phyloP scores from a whole-genome alignment of 2,113 vertebrate species.

The Panthera leo region DNA sequence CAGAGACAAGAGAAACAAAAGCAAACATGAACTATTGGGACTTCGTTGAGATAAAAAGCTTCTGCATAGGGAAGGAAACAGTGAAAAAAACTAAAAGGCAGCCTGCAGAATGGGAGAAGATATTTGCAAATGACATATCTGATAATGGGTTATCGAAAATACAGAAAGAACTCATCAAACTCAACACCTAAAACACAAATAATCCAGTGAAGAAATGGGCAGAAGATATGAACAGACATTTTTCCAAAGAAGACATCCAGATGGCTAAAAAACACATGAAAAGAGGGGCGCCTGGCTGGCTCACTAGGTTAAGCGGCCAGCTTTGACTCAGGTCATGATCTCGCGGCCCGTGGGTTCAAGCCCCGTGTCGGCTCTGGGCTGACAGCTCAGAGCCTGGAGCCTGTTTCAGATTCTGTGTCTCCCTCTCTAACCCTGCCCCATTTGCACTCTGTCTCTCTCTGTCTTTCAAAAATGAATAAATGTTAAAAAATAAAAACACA shows the following conservation, averaged over 20 bases:
- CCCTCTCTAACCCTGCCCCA: too few species aligned
- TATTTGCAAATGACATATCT: background rate
- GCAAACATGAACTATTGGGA: background rate
- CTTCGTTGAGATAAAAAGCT: background rate
- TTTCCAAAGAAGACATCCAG: background rate
- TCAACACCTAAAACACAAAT: background rate
- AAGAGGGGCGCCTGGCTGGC: background rate
- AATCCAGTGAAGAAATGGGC: background rate
- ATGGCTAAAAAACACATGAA: background rate
- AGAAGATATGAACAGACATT: background rate
- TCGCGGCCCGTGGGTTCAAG: too few species aligned
- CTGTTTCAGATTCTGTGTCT: too few species aligned
- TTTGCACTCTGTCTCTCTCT: too few species aligned
- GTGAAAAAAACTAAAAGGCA: background rate
- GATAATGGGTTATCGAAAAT: background rate
- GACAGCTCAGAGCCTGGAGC: too few species aligned
- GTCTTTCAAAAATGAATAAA: too few species aligned
- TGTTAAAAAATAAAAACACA: background rate
- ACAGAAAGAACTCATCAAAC: background rate
- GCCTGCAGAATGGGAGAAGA: background rate
- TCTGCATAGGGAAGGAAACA: background rate
- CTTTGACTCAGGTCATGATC: too few species aligned
- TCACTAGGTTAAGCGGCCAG: too few species aligned
- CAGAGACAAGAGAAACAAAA: background rate
- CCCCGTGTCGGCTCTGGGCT: too few species aligned